Conservation (phyloP, 2,888 invertebrate genomes). For the Folsomia candida region DNA sequence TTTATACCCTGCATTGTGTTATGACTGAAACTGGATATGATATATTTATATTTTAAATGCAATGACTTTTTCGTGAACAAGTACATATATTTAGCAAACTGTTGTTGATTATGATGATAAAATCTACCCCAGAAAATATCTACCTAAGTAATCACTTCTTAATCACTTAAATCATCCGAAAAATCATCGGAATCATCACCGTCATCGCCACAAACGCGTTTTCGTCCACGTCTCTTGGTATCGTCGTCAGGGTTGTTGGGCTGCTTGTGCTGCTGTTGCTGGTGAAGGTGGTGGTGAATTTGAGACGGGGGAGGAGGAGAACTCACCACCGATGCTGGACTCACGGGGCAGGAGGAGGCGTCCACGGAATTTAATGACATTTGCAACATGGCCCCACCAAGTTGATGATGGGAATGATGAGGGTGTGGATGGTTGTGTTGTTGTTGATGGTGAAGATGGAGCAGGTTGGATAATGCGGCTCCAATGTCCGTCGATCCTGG, state of each 20-base stretch:
- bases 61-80: too few relatives aligned
- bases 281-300: constrained; percentile 10
- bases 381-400: constrained; percentile 7
- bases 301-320: constrained; percentile 12
- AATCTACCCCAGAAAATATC: too few relatives aligned
- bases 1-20: too few relatives aligned
- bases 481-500: background rate
- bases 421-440: constrained; percentile 13
- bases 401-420: background rate
- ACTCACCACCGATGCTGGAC: constrained; percentile 24
- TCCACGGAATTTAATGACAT: constrained; percentile 27
- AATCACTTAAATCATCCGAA: constrained; percentile 48
- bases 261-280: constrained; percentile 16
- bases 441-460: constrained; percentile 30
- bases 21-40: too few relatives aligned
- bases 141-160: too few relatives aligned
- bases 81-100: too few relatives aligned
- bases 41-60: too few relatives aligned
- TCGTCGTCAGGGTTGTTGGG: background rate
- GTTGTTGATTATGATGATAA: too few relatives aligned
- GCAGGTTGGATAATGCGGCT: constrained; percentile 19
- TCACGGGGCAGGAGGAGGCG: constrained; percentile 24
- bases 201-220: background rate
- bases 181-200: constrained; percentile 44
- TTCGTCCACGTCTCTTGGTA: background rate